A percentile compares a stretch with the other conserved stretches of the same genome.
Evolutionary conservation across 37 sponge, comb jelly and placozoan genomes (phyloP).

Genomic region (Mnemiopsis leidyi): DNA sequence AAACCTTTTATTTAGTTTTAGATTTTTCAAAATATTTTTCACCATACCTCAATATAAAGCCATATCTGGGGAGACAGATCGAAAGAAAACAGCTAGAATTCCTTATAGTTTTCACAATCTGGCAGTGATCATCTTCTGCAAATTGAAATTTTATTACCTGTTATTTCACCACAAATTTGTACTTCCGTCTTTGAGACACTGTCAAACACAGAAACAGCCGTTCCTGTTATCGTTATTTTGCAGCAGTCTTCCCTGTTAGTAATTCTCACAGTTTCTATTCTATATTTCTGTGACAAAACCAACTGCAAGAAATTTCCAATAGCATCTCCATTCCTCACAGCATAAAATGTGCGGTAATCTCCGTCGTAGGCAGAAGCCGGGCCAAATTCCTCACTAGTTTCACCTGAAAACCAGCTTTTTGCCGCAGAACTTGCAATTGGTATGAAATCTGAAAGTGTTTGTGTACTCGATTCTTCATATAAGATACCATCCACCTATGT

Average conservation of each 20-base stretch:
- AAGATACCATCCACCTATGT: too few species aligned
- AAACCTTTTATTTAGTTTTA: too few species aligned
- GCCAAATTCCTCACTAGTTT: neutral
- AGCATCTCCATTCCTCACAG: neutral
- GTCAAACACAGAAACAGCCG: neutral
- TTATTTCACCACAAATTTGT: neutral
- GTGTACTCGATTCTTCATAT: too few species aligned
- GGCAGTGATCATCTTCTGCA: too few species aligned
- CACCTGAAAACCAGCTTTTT: neutral
- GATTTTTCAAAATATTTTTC: neutral
- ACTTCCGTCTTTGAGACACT: neutral
- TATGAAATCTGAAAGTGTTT: neutral
- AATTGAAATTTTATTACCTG: too few species aligned
- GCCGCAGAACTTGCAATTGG: neutral
- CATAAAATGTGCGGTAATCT: neutral
- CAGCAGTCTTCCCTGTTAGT: neutral
- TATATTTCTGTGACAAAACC: neutral
- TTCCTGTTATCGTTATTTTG: neutral
- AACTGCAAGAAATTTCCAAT: neutral
- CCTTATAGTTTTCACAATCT: too few species aligned
- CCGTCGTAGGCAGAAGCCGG: neutral
- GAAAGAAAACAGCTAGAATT: too few species aligned
- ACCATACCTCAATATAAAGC: too few species aligned
- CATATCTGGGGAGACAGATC: too few species aligned
- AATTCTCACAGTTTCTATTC: neutral